A percentile compares a stretch with the other conserved stretches of the same genome.
Conservation (phyloP, 2,888 invertebrate genomes). For the Polydrusus cervinus region DNA sequence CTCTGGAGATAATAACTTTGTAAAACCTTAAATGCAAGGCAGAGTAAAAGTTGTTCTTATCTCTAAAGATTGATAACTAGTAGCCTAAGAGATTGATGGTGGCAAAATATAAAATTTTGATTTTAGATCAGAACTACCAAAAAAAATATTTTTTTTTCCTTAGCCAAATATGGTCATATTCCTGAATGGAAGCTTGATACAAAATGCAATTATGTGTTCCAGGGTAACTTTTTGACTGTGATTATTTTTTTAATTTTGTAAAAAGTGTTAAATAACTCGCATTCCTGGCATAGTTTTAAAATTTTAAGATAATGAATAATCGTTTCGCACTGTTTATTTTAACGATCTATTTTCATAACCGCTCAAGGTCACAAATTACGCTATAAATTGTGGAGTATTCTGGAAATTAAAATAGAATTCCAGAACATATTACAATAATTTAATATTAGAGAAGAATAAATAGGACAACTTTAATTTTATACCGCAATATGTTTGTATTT, state of each 20-base stretch:
- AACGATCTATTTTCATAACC: conserved; percentile 30
- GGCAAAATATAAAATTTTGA: too few relatives aligned
- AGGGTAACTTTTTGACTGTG: too few relatives aligned
- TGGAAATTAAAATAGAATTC: not conserved
- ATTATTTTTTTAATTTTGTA: not conserved
- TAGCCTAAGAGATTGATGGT: too few relatives aligned
- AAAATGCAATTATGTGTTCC: conserved; percentile 7
- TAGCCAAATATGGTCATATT: too few relatives aligned
- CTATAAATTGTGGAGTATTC: conserved; percentile 1
- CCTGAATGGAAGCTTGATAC: not conserved
- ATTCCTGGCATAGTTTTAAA: conserved; percentile 34
- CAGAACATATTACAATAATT: not conserved
- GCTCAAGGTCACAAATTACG: conserved; percentile 40
- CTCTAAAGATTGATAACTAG: too few relatives aligned
- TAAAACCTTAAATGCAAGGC: too few relatives aligned
- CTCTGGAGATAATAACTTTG: too few relatives aligned
- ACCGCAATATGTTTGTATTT: not conserved
- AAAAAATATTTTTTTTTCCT: too few relatives aligned
- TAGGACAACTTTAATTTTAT: too few relatives aligned
- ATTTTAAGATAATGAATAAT: conserved; percentile 11
- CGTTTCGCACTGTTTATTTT: conserved; percentile 1
- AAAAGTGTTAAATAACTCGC: conserved; percentile 34
- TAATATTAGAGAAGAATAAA: too few relatives aligned
- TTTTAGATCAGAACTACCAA: too few relatives aligned
- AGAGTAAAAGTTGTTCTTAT: too few relatives aligned